Base-by-base conservation (phyloP, 1,140 invertebrate genomes). In the Hypothenemus hampei region DNA sequence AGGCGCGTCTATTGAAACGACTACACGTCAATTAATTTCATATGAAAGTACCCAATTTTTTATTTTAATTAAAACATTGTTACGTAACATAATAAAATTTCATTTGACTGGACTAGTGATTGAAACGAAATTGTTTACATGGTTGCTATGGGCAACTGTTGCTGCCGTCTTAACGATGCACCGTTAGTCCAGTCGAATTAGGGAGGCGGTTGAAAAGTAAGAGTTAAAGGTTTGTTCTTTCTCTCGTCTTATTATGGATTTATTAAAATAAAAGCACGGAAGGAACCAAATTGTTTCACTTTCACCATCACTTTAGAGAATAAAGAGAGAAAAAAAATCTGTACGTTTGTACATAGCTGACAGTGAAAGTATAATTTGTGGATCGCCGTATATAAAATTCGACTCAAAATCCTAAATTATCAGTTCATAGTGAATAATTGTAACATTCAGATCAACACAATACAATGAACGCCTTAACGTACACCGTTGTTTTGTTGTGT, bases 241-340 rank as follows among this genome's bases (percentile, higher is more conserved):
- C 11, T 37, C 18, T 37, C 16, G 10, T 15, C 15, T n/a, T 37
- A 37, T 26, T 13, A 26, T 16, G 15, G 36, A 48, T 31, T 20
- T 29, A 19, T 26, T 45, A 13, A 29, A 21, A 36, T 22, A 36
- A 48, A 19, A 35, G 29, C 8, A 20, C 45, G 45, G 45, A 48
- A 48, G 45, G 45, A 48, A 48, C 45, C 35, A 21, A 19, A 19
- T n/a, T n/a, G n/a, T n/a, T n/a, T 48, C 8, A 48, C 45, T 48
- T 48, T 48, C 45, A 48, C 45, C 23, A 48, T 48, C 45, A 35
- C 45, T 36, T 13, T n/a, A n/a, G n/a, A n/a, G n/a, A n/a, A n/a
- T n/a, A n/a, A n/a, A n/a, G n/a, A n/a, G n/a, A n/a, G n/a, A n/a
- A n/a, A n/a, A n/a, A n/a, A n/a, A n/a, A n/a, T n/a, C n/a, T n/a